A percentile compares a stretch with the other conserved stretches of the same genome.
Evolutionary conservation across 2,797 vertebrate species (phyloP).

Genomic region (Clarias platycephalus): DNA sequence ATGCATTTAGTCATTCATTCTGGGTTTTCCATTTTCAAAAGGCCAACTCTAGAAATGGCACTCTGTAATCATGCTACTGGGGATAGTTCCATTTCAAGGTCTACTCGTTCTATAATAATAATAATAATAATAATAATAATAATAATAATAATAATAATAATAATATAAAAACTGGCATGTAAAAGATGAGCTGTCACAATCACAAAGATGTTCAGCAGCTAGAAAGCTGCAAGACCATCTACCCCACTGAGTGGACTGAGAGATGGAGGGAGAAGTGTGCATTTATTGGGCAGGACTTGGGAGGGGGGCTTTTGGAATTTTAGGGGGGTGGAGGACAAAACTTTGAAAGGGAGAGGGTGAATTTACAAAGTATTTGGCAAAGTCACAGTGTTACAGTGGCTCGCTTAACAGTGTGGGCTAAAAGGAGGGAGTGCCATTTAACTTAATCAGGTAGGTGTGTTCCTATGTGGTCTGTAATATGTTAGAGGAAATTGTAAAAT

Average conservation of each 20-base stretch:
- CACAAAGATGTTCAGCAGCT: slow-evolving; percentile 41
- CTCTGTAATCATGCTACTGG: background rate
- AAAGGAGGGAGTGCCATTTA: slow-evolving; percentile 61
- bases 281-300: slow-evolving; percentile 54
- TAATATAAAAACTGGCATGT: background rate
- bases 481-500: slow-evolving; percentile 32
- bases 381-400: slow-evolving; percentile 61
- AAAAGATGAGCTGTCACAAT: background rate
- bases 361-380: slow-evolving; percentile 64
- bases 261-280: slow-evolving; percentile 36
- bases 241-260: slow-evolving; percentile 20
- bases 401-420: slow-evolving; percentile 55
- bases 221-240: slow-evolving; percentile 43
- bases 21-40: background rate
- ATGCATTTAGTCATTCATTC: background rate
- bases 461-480: slow-evolving; percentile 37
- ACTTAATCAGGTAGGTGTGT: slow-evolving; percentile 68
- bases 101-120: background rate
- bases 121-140: too few species aligned
- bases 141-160: too few species aligned
- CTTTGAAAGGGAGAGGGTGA: slow-evolving; percentile 50
- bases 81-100: background rate
- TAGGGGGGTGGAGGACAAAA: slow-evolving; percentile 45
- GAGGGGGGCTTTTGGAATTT: slow-evolving; percentile 29
- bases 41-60: background rate